Base-by-base conservation (phyloP, 2,113 vertebrate species). In the Vombatus ursinus region DNA sequence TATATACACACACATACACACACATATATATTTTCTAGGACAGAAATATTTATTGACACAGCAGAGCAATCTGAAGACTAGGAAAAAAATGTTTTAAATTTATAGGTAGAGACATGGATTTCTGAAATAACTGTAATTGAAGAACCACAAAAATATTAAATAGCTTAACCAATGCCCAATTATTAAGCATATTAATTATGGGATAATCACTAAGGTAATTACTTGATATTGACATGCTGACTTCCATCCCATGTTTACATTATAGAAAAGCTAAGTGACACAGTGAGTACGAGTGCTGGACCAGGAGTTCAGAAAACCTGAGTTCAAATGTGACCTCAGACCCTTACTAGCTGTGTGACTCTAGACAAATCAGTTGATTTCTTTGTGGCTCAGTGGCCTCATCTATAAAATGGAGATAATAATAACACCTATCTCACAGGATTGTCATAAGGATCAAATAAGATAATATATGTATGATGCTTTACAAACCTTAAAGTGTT, bases 121-220 rank as follows among this genome's bases (percentile, higher is more conserved):
- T 14, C 14, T 19, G 3, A 77, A 37, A 77, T 68, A 68, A 68
- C 28, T 90, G 47, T 51, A 96, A 68, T 77, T 77, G 14, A 96
- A 19, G 57, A 96, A 90, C 37, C 94, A 95, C 94, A 93, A 51
- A 93, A 96, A 90, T 91, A 95, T 95, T 89, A 51, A 57, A 84
- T 52, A 54, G 26, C 91, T 92, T 28, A 53, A 90, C 44, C 52
- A 92, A 24, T 54, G 57, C 57, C 31, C 28, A 77, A n/a, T 77
- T 77, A 77, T 77, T 77, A 77, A 2, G 16, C 12, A 77, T n/a
- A 77, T n/a, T 68, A 61, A 37, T n/a, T 77, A 77, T 77, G 1
- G 37, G 37, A 77, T 77, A n/a, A 4, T 68, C 37, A 68, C 31
- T 14, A 68, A 37, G 12, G 31, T 11, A 68, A 68, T 68, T 68